Percentiles rank a stretch among this genome's conserved stretches.
Evolutionary conservation across 2,797 vertebrate species (phyloP).

Genomic region (Mormyrops attenuatus): DNA sequence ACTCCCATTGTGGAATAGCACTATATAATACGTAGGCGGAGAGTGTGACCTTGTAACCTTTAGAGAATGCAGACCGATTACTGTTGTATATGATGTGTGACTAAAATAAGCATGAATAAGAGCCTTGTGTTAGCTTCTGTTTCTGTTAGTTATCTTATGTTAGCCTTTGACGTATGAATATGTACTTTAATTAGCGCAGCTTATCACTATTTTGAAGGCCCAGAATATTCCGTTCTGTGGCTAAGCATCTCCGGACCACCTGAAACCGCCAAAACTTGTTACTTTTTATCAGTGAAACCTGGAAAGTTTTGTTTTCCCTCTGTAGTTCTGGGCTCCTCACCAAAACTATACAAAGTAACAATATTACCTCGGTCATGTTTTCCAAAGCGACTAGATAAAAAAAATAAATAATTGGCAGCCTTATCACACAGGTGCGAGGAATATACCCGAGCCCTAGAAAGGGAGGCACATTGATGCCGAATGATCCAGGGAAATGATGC

Average conservation of each 20-base stretch:
- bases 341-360: background rate
- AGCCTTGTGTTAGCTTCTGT: too few species aligned
- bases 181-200: background rate
- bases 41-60: background rate
- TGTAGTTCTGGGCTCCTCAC: background rate
- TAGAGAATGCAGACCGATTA: too few species aligned
- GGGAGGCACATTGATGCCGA: too few species aligned
- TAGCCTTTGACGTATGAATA: background rate
- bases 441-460: too few species aligned
- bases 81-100: too few species aligned
- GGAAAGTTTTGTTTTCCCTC: background rate
- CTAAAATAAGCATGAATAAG: too few species aligned
- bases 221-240: background rate
- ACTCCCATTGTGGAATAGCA: background rate
- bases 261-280: background rate
- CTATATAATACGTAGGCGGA: background rate
- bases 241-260: background rate
- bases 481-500: too few species aligned
- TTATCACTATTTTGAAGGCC: background rate
- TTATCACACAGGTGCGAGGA: background rate
- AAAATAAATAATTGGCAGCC: too few species aligned
- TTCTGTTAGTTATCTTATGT: background rate
- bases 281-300: background rate
- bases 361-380: background rate
- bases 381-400: background rate